Base-by-base conservation (phyloP, 1,140 invertebrate species). In the Drosophila sechellia region DNA sequence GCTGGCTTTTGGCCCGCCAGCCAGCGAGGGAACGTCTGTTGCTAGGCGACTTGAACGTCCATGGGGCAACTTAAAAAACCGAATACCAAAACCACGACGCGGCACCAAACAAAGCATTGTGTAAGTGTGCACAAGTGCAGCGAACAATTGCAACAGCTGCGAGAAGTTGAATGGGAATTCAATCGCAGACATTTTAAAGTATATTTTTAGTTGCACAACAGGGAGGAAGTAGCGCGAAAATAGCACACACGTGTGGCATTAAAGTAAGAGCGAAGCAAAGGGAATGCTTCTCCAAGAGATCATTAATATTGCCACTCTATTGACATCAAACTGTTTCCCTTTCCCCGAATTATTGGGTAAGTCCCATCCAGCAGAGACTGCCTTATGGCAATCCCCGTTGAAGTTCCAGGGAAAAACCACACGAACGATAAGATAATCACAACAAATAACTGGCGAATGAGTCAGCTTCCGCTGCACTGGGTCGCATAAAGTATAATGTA, bases 121-220 rank as follows among this genome's bases (percentile, higher is more conserved):
- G 50, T 37, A 65, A 73, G 60, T 40, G 60, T 40, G 31, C 6
- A 53, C 57, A 81, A 55, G 59, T 78, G 45, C 55, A 74, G 57
- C 53, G 64, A 42, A 75, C 37, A 58, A 58, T 59, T 77, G 77
- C 77, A 85, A 49, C 77, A 74, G 75, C 70, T 60, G 64, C 74
- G 57, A 37, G 57, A 37, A 48, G 31, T 54, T 54, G 57, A 59
- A 61, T 54, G 81, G 50, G 52, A 71, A 69, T 58, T 64, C 49
- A 65, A 53, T 49, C 27, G 69, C 22, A 56, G 50, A 39, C 57
- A 61, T 42, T 76, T 81, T 55, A 10, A 72, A 48, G 48, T 31
- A 39, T 79, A 81, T 81, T 81, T 75, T 61, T 81, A 79, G 77
- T n/a, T 17, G 37, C 31, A 31, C 31, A 27, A 27, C 13, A 40